Evolutionary conservation across 2,113 vertebrate species (phyloP).

Genomic region (Leuciscus idus): DNA sequence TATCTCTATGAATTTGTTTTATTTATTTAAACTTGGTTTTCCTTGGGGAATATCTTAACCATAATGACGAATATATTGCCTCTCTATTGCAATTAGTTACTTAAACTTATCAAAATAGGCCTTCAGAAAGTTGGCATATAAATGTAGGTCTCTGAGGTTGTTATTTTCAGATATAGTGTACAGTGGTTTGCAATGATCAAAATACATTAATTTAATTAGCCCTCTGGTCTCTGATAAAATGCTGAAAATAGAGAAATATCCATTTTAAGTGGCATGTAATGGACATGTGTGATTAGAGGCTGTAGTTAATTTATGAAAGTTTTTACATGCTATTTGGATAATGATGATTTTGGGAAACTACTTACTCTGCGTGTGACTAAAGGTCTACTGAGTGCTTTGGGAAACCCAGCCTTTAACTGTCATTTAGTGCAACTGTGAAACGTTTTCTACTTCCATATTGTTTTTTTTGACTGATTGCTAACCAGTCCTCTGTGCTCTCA

Average conservation of each 20-base stretch:
- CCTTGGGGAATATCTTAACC: background rate
- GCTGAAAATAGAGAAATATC: background rate
- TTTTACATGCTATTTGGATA: background rate
- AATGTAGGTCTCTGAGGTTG: background rate
- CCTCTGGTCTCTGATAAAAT: background rate
- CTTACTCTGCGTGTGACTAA: background rate
- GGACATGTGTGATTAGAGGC: background rate
- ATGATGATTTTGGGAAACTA: background rate
- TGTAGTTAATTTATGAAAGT: background rate
- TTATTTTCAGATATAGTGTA: background rate
- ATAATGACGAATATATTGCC: background rate
- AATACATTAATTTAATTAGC: background rate
- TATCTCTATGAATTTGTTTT: background rate
- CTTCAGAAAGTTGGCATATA: background rate
- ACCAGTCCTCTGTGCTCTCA: background rate
- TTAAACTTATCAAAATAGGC: background rate
- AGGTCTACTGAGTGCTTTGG: background rate
- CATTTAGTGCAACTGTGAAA: background rate
- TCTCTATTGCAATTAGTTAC: background rate
- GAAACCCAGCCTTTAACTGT: background rate
- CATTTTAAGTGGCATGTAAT: background rate
- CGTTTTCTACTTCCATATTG: background rate
- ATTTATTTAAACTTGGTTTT: background rate
- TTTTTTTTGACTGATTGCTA: background rate
- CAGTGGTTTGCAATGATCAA: constrained; percentile 2